A percentile compares a stretch with the other conserved stretches of the same genome.
phyloP scores from a whole-genome alignment of 2,888 invertebrate species.

The Apotomis turbidana region DNA sequence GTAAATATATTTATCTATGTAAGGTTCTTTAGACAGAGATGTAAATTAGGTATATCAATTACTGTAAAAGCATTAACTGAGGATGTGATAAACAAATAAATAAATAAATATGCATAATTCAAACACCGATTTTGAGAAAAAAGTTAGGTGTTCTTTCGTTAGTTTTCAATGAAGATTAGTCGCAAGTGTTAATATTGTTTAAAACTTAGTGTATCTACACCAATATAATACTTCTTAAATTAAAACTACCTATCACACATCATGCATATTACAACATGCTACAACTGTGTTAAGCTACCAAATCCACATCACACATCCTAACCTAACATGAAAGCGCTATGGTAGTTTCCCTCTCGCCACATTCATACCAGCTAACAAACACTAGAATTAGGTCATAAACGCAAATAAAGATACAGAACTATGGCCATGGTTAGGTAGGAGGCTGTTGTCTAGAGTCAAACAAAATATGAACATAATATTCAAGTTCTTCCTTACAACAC shows the following conservation, averaged over 20 bases:
- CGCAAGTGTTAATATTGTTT: neutral
- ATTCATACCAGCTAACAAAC: neutral
- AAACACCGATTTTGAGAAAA: no score
- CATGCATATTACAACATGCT: conserved; percentile 37
- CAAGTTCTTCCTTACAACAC: neutral
- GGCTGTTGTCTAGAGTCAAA: neutral
- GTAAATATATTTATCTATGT: no score
- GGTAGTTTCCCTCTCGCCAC: conserved; percentile 5
- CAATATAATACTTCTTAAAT: no score
- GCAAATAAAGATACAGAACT: neutral
- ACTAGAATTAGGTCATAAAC: neutral
- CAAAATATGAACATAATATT: conserved; percentile 6
- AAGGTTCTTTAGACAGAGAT: no score
- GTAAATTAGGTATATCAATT: no score
- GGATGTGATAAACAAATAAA: no score
- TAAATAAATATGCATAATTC: no score
- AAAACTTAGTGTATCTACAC: neutral
- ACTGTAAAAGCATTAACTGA: no score
- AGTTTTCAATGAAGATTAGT: neutral
- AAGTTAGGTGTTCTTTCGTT: no score
- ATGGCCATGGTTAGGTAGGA: conserved; percentile 1
- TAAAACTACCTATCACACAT: conserved; percentile 11
- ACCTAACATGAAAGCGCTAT: conserved; percentile 24
- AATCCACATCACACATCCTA: conserved; percentile 32
- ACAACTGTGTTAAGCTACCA: conserved; percentile 16